Conservation (phyloP, 2,797 vertebrate genomes). For the Acanthornis magna region DNA sequence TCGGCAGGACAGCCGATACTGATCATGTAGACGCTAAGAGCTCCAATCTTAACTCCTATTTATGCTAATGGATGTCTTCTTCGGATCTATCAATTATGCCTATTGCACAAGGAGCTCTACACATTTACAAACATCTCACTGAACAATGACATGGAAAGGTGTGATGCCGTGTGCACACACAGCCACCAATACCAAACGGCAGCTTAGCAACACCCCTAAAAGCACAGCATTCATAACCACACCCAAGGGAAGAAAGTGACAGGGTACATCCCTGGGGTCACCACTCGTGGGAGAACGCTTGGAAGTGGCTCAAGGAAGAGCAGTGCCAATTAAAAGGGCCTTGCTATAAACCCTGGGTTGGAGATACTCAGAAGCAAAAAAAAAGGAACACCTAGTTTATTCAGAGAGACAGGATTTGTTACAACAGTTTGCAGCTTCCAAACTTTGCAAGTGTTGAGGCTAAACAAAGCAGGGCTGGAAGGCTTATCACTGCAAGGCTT, state of each 20-base stretch:
- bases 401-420: neutral
- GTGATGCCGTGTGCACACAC: neutral
- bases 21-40: rapidly evolving
- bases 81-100: neutral
- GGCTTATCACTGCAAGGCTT: neutral
- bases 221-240: neutral
- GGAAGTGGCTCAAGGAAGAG: neutral
- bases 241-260: neutral
- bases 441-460: neutral
- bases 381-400: neutral
- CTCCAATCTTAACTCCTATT: neutral
- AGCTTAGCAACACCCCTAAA: neutral
- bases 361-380: neutral
- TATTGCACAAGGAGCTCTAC: neutral
- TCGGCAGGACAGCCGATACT: neutral
- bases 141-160: neutral
- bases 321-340: neutral
- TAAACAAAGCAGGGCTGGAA: neutral
- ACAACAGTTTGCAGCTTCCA: neutral
- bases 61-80: neutral
- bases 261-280: neutral
- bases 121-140: neutral
- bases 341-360: neutral
- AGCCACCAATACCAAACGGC: neutral
- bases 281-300: neutral